These are phyloP conservation scores for Dryadula phaetusa DNA, from an alignment of 2,888 invertebrate species.

Conservation along the genomic window DNA sequence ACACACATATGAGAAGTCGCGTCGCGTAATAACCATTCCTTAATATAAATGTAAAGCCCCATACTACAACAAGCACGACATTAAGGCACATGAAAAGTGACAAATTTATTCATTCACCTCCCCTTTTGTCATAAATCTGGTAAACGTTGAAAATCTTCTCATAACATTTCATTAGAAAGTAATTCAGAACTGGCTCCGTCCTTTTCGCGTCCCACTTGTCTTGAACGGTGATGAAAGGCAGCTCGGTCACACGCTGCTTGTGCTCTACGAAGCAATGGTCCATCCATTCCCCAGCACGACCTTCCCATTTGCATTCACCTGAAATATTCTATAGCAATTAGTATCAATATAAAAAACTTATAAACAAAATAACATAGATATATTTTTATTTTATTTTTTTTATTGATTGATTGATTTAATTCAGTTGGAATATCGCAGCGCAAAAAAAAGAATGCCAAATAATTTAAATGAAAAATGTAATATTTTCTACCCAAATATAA, in stretches of 20 bases:
- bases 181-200: conserved; percentile 76
- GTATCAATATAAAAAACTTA: no score
- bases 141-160: conserved; percentile 80
- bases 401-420: no score
- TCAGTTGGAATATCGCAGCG: no score
- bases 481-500: no score
- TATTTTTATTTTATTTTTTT: no score
- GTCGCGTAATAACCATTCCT: no score
- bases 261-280: conserved; percentile 84
- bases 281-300: conserved; percentile 85
- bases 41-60: neutral
- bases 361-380: neutral
- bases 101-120: conserved; percentile 58
- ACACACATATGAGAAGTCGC: no score
- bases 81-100: neutral
- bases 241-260: conserved; percentile 76
- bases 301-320: conserved; percentile 85
- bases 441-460: no score
- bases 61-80: neutral
- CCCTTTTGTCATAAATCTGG: conserved; percentile 80
- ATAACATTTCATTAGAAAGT: conserved; percentile 75
- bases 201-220: conserved; percentile 78
- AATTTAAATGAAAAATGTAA: no score
- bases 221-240: conserved; percentile 78
- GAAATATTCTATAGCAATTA: conserved; percentile 28